Evolutionary conservation across 2,113 vertebrate genomes (phyloP).

Genomic region (Meriones unguiculatus): DNA sequence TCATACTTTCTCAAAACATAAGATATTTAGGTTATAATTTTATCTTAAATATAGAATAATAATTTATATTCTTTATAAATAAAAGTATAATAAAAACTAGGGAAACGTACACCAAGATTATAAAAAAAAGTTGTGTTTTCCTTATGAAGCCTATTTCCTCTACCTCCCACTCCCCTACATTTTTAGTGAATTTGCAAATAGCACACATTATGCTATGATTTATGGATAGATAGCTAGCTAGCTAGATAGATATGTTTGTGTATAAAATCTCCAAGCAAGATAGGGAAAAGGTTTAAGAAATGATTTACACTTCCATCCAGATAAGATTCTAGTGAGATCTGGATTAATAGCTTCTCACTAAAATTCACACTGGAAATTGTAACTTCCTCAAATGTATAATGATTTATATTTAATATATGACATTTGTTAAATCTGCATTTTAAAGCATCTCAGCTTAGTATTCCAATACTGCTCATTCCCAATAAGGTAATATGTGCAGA

Average conservation of each 20-base stretch:
- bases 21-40: background rate
- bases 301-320: fast-evolving
- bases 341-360: background rate
- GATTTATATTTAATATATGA: background rate
- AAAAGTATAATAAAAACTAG: background rate
- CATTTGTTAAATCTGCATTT: background rate
- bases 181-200: background rate
- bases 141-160: background rate
- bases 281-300: background rate
- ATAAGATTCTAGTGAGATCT: background rate
- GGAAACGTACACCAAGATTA: background rate
- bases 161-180: too few relatives aligned
- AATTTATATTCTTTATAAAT: background rate
- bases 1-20: background rate
- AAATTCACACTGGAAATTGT: background rate
- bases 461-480: background rate
- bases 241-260: too few relatives aligned
- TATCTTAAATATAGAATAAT: background rate
- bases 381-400: background rate
- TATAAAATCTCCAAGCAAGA: background rate
- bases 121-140: background rate
- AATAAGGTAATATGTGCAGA: background rate
- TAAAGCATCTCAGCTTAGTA: background rate
- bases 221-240: background rate
- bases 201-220: background rate